phyloP scores from a whole-genome alignment of 2,888 invertebrate genomes.

The Tenthredo distinguenda region DNA sequence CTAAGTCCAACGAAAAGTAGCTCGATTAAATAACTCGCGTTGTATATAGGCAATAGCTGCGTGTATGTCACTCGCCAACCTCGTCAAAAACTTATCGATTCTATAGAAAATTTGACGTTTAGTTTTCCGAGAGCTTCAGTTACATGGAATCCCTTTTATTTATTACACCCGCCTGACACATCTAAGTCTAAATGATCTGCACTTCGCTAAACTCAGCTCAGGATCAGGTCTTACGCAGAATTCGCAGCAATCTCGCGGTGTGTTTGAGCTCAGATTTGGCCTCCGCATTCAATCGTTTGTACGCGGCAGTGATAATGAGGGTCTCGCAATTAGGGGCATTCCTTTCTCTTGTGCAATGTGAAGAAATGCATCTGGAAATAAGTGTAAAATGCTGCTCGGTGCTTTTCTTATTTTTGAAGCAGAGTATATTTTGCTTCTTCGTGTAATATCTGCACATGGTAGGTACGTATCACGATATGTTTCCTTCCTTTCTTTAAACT shows the following conservation, averaged over 20 bases:
- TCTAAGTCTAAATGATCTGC: background rate
- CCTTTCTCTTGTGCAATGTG: background rate
- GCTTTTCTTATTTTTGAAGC: background rate
- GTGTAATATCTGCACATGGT: background rate
- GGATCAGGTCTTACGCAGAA: background rate
- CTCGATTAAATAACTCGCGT: conserved; percentile 23
- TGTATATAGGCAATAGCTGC: background rate
- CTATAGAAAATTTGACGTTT: background rate
- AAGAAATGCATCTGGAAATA: background rate
- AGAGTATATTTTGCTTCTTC: background rate
- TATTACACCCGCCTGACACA: background rate
- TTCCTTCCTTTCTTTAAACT: background rate
- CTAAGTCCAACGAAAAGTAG: conserved; percentile 7
- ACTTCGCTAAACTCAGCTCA: background rate
- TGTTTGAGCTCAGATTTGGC: background rate
- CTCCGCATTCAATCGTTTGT: background rate
- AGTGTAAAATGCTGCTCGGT: background rate
- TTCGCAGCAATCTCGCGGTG: background rate
- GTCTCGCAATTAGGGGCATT: conserved; percentile 8
- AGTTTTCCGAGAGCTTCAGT: background rate
- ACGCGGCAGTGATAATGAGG: no score
- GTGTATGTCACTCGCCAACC: background rate
- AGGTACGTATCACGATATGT: background rate
- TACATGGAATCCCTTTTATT: background rate
- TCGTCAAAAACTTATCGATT: background rate